Evolutionary conservation across 2,888 invertebrate genomes (phyloP), one percentile per base, ranked within the genome.

Genomic region (Cheilosia variabilis): DNA sequence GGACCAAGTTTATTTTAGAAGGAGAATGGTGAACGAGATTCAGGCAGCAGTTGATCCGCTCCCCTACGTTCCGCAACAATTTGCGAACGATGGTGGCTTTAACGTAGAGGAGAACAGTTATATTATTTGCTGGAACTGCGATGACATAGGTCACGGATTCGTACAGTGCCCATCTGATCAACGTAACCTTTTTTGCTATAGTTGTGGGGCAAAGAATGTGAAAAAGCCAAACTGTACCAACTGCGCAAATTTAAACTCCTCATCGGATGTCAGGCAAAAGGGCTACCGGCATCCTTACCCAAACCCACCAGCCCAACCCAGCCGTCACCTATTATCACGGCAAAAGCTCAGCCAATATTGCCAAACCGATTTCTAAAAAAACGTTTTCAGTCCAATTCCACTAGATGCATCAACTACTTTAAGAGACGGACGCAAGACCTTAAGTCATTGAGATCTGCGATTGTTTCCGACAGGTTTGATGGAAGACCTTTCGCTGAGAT

Each of bases 91-190:
- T 50, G 22, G 1, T 24, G 52, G 52, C 4, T 50, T 22, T 13
- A 19, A 22, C 19, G 22, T 50, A 0, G 50, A 50, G 6, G 52
- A 52, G 5, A 24, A 27, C 1, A 15, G 27, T 52, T 52, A 24
- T 4, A 15, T 24, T 4, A 52, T 52, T 52, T 52, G 52, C 5
- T 52, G 52, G 52, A 52, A 52, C 15, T 24, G 52, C 52, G 52
- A 52, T 2, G 52, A 52, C 24, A 52, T 52, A 13, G 52, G 52
- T 13, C 52, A 53, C 15, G 6, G 13, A 1, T 53, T 53, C 6
- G 4, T 27, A 4, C 4, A 53, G 3, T 53, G 53, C 13, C 53
- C 53, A 13, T 5, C 3, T 4, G 5, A 53, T 1, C 27, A 27
- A 27, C 27, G 27, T 5, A 53, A 24, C 6, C 4, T 27, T 1